These are phyloP conservation scores for Arbacia lixula DNA, from an alignment of 53 echinoderm and acorn worm species.

Conservation along the genomic window DNA sequence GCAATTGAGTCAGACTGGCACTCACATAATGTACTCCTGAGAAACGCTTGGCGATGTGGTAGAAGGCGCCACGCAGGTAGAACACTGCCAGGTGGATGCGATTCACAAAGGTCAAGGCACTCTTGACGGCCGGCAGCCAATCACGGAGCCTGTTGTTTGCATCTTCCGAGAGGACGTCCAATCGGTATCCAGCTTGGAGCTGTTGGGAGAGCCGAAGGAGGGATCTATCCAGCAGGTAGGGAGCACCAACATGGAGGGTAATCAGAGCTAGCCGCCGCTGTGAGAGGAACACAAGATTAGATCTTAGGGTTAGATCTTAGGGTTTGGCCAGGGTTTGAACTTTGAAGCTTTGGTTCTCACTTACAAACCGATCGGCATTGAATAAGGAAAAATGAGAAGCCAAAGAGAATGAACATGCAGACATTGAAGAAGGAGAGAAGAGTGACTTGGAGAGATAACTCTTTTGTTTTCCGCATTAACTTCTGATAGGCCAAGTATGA, in stretches of 20 bases:
- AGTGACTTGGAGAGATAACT: no score
- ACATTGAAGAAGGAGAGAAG: no score
- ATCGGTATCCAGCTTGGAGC: slow-evolving; percentile 43
- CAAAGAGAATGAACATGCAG: no score
- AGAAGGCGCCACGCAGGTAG: slow-evolving; percentile 84
- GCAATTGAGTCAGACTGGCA: no score
- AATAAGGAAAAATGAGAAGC: no score
- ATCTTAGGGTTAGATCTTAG: no score
- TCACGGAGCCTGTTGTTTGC: slow-evolving; percentile 58
- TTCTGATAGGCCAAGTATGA: no score
- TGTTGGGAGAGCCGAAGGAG: slow-evolving; percentile 51
- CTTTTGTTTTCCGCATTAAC: no score
- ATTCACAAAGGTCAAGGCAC: slow-evolving; percentile 67
- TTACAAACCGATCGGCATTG: no score
- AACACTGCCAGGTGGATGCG: slow-evolving; percentile 89
- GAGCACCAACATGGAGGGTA: slow-evolving; percentile 75
- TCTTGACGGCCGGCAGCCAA: slow-evolving; percentile 70
- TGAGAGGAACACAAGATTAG: not conserved
- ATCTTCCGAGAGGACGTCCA: slow-evolving; percentile 45
- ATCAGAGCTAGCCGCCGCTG: slow-evolving; percentile 75
- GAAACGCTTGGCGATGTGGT: slow-evolving; percentile 86
- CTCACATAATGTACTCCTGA: slow-evolving; percentile 95
- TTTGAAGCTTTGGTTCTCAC: no score
- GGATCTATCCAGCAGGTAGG: slow-evolving; percentile 83
- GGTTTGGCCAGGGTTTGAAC: no score